phyloP scores from a whole-genome alignment of 2,888 invertebrate species.

The Eilema griseolum region DNA sequence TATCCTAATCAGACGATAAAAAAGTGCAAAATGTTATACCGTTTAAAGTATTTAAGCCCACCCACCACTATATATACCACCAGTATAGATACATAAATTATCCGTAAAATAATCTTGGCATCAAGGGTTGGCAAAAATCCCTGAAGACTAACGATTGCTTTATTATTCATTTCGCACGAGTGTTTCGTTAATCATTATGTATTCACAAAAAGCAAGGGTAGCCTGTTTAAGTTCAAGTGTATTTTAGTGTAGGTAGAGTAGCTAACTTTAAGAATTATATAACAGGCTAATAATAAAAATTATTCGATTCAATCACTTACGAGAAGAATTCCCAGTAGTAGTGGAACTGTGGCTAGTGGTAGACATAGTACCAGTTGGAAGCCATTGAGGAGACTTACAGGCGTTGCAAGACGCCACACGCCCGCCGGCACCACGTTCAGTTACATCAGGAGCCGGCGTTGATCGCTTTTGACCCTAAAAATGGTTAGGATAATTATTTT shows the following conservation, averaged over 20 bases:
- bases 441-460: conserved; percentile 88
- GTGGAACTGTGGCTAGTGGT: conserved; percentile 87
- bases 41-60: background rate
- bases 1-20: too few relatives aligned
- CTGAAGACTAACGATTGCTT: background rate
- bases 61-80: background rate
- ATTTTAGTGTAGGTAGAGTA: background rate
- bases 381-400: conserved; percentile 80
- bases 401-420: conserved; percentile 66
- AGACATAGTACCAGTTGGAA: conserved; percentile 81
- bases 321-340: conserved; percentile 87
- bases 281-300: background rate
- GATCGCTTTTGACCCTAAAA: conserved; percentile 80
- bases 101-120: background rate
- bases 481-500: background rate
- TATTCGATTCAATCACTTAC: conserved; percentile 72
- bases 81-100: conserved; percentile 1
- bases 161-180: background rate
- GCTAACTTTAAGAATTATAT: background rate
- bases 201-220: background rate
- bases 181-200: conserved; percentile 1
- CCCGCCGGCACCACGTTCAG: conserved; percentile 72
- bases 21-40: background rate
- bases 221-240: background rate
- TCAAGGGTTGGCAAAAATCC: background rate